A percentile compares a stretch with the other conserved stretches of the same genome.
phyloP scores from a whole-genome alignment of 64 coral and sea anemone species.

The Stylophora pistillata region DNA sequence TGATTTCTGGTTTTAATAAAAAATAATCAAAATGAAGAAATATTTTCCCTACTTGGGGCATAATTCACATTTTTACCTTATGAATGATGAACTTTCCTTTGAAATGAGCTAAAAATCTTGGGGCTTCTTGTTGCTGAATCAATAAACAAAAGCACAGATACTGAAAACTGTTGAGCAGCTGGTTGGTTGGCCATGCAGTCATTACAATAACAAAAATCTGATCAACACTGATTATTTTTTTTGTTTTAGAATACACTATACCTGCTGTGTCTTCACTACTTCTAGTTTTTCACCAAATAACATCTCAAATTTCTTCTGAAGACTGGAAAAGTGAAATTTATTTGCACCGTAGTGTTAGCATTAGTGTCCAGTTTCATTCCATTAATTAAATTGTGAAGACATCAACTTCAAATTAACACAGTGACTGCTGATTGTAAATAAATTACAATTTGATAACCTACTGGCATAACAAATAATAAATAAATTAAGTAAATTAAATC shows the following conservation, averaged over 20 bases:
- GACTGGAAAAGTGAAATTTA: conserved; percentile 42
- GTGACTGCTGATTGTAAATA: too few species aligned
- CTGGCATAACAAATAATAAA: too few species aligned
- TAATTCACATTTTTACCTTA: conserved; percentile 37
- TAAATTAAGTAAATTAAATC: too few species aligned
- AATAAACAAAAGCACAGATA: background rate
- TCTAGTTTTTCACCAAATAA: conserved; percentile 98
- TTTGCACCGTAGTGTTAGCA: background rate
- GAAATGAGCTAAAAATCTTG: conserved; percentile 94
- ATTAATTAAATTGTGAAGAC: too few species aligned
- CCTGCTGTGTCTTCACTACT: conserved; percentile 92
- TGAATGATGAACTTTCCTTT: conserved; percentile 99
- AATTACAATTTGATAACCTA: too few species aligned
- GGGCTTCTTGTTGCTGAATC: conserved; percentile 98
- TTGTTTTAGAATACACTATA: background rate
- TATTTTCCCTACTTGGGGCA: background rate
- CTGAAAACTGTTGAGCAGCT: background rate
- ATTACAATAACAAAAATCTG: background rate
- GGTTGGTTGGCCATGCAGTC: background rate
- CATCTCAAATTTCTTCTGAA: conserved; percentile 97
- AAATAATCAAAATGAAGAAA: background rate
- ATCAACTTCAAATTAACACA: too few species aligned
- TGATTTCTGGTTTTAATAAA: too few species aligned
- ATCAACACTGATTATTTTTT: background rate
- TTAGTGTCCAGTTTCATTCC: too few species aligned